Conservation (phyloP, 2,797 vertebrate genomes). For the Danio choprae region DNA sequence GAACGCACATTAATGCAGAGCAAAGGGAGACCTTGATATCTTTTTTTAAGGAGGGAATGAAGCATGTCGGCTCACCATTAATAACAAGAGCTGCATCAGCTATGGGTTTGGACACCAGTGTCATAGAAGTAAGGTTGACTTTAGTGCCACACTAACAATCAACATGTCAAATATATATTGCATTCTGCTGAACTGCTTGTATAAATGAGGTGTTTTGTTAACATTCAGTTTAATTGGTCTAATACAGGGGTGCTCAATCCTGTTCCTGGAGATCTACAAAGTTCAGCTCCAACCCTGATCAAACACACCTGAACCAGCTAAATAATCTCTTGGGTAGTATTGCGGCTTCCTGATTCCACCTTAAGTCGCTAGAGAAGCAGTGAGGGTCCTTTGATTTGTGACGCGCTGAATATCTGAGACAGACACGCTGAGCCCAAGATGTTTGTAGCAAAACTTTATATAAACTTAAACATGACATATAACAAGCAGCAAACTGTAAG, state of each 20-base stretch:
- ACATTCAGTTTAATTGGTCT: conserved; percentile 4
- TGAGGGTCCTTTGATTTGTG: too few species aligned
- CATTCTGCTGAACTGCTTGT: neutral
- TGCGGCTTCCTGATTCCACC: too few species aligned
- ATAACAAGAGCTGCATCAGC: conserved; percentile 23
- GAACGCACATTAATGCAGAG: neutral
- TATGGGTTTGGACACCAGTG: conserved; percentile 13
- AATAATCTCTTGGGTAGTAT: too few species aligned
- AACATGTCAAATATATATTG: conserved; percentile 8
- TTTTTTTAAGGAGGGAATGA: neutral
- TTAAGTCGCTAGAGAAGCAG: too few species aligned
- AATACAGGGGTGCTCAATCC: neutral
- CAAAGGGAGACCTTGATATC: neutral
- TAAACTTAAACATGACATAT: too few species aligned
- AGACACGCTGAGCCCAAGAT: too few species aligned
- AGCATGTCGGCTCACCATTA: neutral
- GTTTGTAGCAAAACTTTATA: too few species aligned
- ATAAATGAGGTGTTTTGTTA: conserved; percentile 4
- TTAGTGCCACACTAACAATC: conserved; percentile 27
- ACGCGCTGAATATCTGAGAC: too few species aligned
- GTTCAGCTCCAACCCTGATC: too few species aligned
- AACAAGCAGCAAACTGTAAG: too few species aligned
- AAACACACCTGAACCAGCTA: too few species aligned
- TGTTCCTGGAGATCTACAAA: too few species aligned
- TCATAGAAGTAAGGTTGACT: conserved; percentile 26